These are phyloP conservation scores for Wasmannia auropunctata DNA, from an alignment of 1,140 invertebrate genomes.

Conservation along the genomic window DNA sequence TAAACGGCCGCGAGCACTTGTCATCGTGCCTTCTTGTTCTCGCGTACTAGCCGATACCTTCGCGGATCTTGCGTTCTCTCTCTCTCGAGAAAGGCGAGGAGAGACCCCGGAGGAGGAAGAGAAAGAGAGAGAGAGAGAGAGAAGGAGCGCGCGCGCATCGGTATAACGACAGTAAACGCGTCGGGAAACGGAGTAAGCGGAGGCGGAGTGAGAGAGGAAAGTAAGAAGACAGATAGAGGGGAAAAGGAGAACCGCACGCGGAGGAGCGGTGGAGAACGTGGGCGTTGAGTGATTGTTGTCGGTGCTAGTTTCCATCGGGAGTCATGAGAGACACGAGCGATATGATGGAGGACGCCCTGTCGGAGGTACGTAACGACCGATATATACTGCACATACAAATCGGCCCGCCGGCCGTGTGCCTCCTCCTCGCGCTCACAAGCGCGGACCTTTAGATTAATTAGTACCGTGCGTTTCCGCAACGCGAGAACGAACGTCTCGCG, in stretches of 20 bases:
- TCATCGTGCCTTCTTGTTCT: constrained; percentile 36
- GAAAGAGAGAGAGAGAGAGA: background rate
- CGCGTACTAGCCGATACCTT: background rate
- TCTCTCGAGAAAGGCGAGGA: too few species aligned
- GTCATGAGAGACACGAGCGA: constrained; percentile 77
- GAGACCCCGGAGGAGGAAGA: background rate
- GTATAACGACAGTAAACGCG: background rate
- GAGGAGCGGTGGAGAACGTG: constrained; percentile 65
- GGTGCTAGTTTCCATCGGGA: constrained; percentile 74
- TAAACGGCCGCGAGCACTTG: constrained; percentile 18
- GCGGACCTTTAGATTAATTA: background rate
- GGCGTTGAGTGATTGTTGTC: constrained; percentile 77
- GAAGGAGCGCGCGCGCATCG: background rate
- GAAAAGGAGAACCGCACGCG: background rate
- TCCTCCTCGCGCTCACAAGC: background rate
- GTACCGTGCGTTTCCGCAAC: background rate
- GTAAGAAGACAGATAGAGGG: constrained; percentile 14
- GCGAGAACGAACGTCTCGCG: background rate
- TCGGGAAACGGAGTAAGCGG: background rate
- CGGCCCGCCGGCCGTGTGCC: background rate
- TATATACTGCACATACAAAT: constrained; percentile 1
- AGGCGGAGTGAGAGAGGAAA: background rate
- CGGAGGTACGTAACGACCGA: constrained; percentile 72
- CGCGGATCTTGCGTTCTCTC: background rate
- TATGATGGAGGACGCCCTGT: constrained; percentile 77